Base-by-base conservation (phyloP, 1,140 invertebrate genomes). In the Penaeus vannamei region DNA sequence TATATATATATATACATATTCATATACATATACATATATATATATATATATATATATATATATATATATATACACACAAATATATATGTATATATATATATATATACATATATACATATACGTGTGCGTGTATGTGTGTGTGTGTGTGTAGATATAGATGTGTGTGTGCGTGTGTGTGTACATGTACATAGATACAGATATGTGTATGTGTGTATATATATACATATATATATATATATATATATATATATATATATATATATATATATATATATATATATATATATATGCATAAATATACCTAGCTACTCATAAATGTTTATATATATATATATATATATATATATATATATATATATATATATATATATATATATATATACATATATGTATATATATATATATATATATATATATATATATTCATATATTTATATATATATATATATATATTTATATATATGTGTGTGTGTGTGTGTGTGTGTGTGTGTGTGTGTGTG, bases 401-500 rank as follows among this genome's bases (percentile, higher is more conserved):
- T 42, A 81, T 42, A 32, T 81, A 42, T 46, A 20, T 17, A 46
- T 19, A 81, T 81, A 81, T 42, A 81, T 32, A 42, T 42, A 42
- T 12, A 42, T 17, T 36, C 23, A 42, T 42, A 46, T 46, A 46
- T 81, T 23, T 81, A 81, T 81, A 42, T 81, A 81, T 81, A 81
- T 46, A 81, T 20, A 46, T 36, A 81, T 46, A 81, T 46, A 81
- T 81, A 36, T 36, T 42, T 81, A 81, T 36, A 81, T 81, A 81
- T 81, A 81, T 46, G 69, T 76, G 69, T 76, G 69, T 76, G 69
- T 76, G 69, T 76, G 69, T 76, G 69, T 76, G 69, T 76, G 69
- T 26, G n/a, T 76, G 69, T 76, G 69, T 76, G 12, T 76, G 69
- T 76, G 12, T 17, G 69, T 76, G 69, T 76, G 69, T 76, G 69